Evolutionary conservation across 2,888 invertebrate species (phyloP).

Genomic region (Pterobdella sp.): DNA sequence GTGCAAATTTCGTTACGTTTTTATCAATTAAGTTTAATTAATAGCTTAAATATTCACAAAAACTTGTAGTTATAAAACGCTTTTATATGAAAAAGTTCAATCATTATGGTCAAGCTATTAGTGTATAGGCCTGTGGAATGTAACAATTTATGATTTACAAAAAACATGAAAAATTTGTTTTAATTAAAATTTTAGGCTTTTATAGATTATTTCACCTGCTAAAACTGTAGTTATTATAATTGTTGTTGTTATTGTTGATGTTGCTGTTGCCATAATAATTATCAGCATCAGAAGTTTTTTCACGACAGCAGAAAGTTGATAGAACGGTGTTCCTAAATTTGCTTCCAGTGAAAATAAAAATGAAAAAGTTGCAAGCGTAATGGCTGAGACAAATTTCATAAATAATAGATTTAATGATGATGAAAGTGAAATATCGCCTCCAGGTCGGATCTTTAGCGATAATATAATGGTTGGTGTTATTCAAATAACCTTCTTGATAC

Average conservation of each 20-base stretch:
- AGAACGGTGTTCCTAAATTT: slow-evolving; percentile 38
- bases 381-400: slow-evolving; percentile 44
- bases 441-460: slow-evolving; percentile 40
- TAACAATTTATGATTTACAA: too few species aligned
- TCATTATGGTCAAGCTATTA: too few species aligned
- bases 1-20: too few species aligned
- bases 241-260: not conserved
- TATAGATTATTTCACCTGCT: too few species aligned
- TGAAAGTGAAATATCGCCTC: slow-evolving; percentile 39
- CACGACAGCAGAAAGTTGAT: slow-evolving; percentile 2
- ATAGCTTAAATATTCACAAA: too few species aligned
- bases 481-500: slow-evolving; percentile 40
- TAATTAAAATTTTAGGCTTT: too few species aligned
- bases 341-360: slow-evolving; percentile 42
- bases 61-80: too few species aligned
- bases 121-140: too few species aligned
- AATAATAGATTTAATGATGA: slow-evolving; percentile 40
- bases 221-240: not conserved
- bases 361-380: slow-evolving; percentile 44
- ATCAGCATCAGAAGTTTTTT: not conserved
- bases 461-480: slow-evolving; percentile 38
- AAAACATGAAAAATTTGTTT: too few species aligned
- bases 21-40: too few species aligned
- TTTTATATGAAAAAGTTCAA: too few species aligned
- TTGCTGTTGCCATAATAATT: not conserved